A percentile compares a stretch with the other conserved stretches of the same genome.
These are phyloP conservation scores for Echeneis naucrates DNA, from an alignment of 2,797 vertebrate genomes.

Conservation along the genomic window DNA sequence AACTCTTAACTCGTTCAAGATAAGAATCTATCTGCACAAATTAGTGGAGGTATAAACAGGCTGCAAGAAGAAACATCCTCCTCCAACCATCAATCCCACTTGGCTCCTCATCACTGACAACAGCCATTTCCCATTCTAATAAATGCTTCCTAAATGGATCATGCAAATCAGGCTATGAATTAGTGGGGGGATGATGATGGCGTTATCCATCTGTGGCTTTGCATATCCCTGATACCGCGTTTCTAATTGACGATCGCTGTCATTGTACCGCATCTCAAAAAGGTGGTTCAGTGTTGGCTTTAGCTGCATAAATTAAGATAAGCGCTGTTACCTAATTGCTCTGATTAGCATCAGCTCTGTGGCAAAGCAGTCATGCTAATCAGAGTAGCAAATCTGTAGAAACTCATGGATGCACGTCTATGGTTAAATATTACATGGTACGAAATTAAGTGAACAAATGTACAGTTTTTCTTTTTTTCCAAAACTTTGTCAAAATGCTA, in stretches of 20 bases:
- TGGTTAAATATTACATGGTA: slow-evolving; percentile 28
- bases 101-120: slow-evolving; percentile 69
- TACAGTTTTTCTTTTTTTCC: neutral
- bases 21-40: slow-evolving; percentile 76
- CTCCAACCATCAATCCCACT: slow-evolving; percentile 57
- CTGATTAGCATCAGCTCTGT: slow-evolving; percentile 76
- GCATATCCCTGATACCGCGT: slow-evolving; percentile 58
- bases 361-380: slow-evolving; percentile 62
- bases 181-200: slow-evolving; percentile 69
- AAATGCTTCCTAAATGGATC: slow-evolving; percentile 80
- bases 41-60: slow-evolving; percentile 71
- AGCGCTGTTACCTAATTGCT: slow-evolving; percentile 76
- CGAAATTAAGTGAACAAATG: neutral
- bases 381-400: slow-evolving; percentile 50
- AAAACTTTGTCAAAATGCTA: neutral
- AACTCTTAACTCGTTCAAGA: slow-evolving; percentile 51
- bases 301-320: slow-evolving; percentile 78
- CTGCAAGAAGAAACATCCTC: slow-evolving; percentile 50
- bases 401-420: slow-evolving; percentile 31
- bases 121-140: slow-evolving; percentile 74
- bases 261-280: slow-evolving; percentile 72
- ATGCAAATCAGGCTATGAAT: slow-evolving; percentile 78
- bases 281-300: slow-evolving; percentile 61
- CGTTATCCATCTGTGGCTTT: slow-evolving; percentile 72
- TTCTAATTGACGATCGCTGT: slow-evolving; percentile 82